Evolutionary conservation across 1,140 invertebrate species (phyloP).

Genomic region (Geopemphigus sp.): DNA sequence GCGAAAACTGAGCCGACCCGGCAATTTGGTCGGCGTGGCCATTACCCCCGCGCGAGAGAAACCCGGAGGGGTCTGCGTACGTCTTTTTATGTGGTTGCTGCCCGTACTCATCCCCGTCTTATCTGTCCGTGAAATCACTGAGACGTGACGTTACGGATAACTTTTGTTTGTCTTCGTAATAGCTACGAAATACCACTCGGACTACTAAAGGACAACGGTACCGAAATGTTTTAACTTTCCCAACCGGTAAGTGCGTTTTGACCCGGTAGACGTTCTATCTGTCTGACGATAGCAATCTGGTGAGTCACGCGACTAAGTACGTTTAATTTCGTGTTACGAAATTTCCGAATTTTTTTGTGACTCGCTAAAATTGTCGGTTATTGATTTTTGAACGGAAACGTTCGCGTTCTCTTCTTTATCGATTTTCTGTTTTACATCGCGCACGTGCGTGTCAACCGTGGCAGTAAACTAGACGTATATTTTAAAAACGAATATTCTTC

Average conservation of each 20-base stretch:
- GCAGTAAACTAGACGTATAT: no score
- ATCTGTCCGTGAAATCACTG: constrained; percentile 29
- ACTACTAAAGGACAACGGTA: constrained; percentile 7
- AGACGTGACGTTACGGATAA: constrained; percentile 34
- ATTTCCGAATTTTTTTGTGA: not conserved
- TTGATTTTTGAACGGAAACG: not conserved
- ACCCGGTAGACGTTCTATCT: not conserved
- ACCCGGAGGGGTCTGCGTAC: constrained; percentile 15
- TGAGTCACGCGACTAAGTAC: not conserved
- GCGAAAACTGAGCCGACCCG: constrained; percentile 43
- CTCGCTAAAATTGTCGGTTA: not conserved
- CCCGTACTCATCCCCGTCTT: constrained; percentile 33
- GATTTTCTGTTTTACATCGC: no score
- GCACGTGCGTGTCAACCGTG: no score
- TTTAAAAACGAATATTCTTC: no score
- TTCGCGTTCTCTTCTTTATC: no score
- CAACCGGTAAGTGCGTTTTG: constrained; percentile 8
- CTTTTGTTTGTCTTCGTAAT: constrained; percentile 45
- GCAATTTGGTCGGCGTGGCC: constrained; percentile 43
- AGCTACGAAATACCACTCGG: constrained; percentile 28
- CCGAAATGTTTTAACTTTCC: constrained; percentile 27
- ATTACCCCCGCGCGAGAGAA: constrained; percentile 30
- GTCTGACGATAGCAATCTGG: not conserved
- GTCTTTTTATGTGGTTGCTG: constrained; percentile 18
- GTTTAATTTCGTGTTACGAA: not conserved